Evolutionary conservation across 2,888 invertebrate species (phyloP), one percentile per base, ranked within the genome.

Genomic region (Ecliptopera silaceata): DNA sequence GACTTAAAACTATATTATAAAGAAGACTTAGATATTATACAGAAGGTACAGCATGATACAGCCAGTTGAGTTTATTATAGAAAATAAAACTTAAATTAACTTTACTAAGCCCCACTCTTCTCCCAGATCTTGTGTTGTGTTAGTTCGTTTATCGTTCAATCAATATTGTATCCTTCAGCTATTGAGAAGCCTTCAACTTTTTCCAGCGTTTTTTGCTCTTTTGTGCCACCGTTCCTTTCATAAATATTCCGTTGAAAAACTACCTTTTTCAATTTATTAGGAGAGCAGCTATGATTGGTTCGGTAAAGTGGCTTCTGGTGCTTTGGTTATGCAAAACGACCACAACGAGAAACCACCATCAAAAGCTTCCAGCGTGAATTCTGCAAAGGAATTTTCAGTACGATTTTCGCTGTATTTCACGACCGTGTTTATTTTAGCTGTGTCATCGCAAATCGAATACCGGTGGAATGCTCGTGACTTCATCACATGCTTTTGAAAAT

Each of bases 341-440:
- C 65, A 56, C 66, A 64, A 63, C 46, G 56, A 64, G 43, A 50
- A 63, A 49, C 59, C 58, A 61, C 57, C 45, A 59, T 66, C 68
- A 67, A 66, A 65, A 62, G 61, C 45, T 54, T 53, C 59, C 44
- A 56, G 39, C 63, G 36, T 52, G 54, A 63, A 64, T 56, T 38
- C 38, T 18, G 49, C 53, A 64, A 69, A 65, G 43, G 61, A 63
- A 51, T 60, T 61, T 61, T 45, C 42, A 36, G 62, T 59, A 47
- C 48, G 54, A 47, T 56, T 56, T 61, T 59, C 46, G 43, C 56
- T 57, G 57, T 68, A 62, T 59, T 63, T 55, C 47, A 55, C 43
- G 32, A 48, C 39, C 45, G 31, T 45, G 41, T 61, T 61, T 59
- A 53, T 61, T 59, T 62, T 59, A 41, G 31, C 17, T 56, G 49